phyloP scores from a whole-genome alignment of 2,797 vertebrate genomes.

The Danio choprae region DNA sequence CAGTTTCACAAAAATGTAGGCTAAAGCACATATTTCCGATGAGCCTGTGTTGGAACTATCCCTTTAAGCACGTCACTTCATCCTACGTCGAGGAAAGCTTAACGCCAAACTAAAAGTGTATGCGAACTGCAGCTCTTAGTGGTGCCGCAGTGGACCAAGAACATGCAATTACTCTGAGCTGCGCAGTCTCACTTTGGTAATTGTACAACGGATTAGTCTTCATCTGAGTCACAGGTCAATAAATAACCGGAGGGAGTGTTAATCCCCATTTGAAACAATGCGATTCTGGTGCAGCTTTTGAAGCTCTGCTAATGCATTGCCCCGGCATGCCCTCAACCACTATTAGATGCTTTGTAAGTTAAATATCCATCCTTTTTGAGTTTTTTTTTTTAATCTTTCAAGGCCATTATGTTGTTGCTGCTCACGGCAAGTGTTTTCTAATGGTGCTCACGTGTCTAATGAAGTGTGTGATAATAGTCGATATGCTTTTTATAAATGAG shows the following conservation, averaged over 20 bases:
- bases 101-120: background rate
- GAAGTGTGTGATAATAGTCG: slow-evolving; percentile 57
- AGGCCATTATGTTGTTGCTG: slow-evolving; percentile 51
- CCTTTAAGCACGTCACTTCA: background rate
- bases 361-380: background rate
- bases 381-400: slow-evolving; percentile 3
- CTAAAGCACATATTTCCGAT: no score
- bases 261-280: slow-evolving; percentile 56
- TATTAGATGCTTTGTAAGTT: slow-evolving; percentile 23
- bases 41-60: no score
- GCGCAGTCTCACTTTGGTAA: slow-evolving; percentile 48
- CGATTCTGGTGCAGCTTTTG: slow-evolving; percentile 37
- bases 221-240: slow-evolving; percentile 52
- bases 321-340: slow-evolving; percentile 3
- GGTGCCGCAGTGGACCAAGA: slow-evolving; percentile 17
- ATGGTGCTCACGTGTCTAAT: slow-evolving; percentile 60
- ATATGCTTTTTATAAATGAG: slow-evolving; percentile 61
- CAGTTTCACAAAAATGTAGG: no score
- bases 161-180: slow-evolving; percentile 58
- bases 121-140: slow-evolving; percentile 10
- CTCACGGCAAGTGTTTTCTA: slow-evolving; percentile 50
- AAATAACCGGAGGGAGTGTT: slow-evolving; percentile 54
- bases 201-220: slow-evolving; percentile 57
- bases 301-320: slow-evolving; percentile 30
- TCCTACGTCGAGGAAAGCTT: slow-evolving; percentile 3